These are phyloP conservation scores for Tyria jacobaeae DNA, from an alignment of 2,888 invertebrate genomes.

Conservation along the genomic window DNA sequence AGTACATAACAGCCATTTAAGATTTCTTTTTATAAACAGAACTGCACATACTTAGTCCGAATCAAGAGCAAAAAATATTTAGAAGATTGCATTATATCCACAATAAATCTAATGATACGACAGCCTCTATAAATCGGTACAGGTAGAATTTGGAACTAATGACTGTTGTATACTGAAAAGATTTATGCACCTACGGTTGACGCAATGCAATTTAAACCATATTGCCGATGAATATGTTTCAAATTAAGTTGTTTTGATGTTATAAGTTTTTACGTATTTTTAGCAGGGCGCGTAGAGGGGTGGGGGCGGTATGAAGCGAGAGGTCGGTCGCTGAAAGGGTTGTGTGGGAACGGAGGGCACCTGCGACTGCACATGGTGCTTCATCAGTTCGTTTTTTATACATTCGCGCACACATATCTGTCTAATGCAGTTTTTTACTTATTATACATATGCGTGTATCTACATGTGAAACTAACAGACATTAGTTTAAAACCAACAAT, in stretches of 20 bases:
- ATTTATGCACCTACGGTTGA: constrained; percentile 40
- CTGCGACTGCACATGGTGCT: constrained; percentile 86
- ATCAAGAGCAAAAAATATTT: constrained; percentile 73
- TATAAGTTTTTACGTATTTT: constrained; percentile 68
- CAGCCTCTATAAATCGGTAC: constrained; percentile 84
- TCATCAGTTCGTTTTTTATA: constrained; percentile 78
- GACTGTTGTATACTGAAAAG: constrained; percentile 53
- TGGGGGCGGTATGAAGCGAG: constrained; percentile 60
- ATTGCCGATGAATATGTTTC: constrained; percentile 19
- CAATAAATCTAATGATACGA: constrained; percentile 87
- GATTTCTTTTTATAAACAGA: constrained; percentile 41
- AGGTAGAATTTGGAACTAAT: constrained; percentile 85
- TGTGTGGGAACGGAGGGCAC: constrained; percentile 87
- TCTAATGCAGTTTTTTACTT: constrained; percentile 83
- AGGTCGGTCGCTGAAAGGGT: constrained; percentile 83
- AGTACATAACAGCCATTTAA: constrained; percentile 29
- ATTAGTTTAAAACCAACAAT: constrained; percentile 37
- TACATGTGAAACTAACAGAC: constrained; percentile 43
- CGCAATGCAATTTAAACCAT: constrained; percentile 30
- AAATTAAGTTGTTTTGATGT: constrained; percentile 42
- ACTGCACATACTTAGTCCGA: constrained; percentile 61
- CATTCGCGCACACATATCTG: constrained; percentile 80
- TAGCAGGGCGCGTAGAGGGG: constrained; percentile 61
- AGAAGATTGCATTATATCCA: constrained; percentile 84
- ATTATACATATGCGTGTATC: constrained; percentile 54